Evolutionary conservation across 2,113 vertebrate genomes (phyloP), one percentile per base, ranked within the genome.

Genomic region (Turdus rufiventris): DNA sequence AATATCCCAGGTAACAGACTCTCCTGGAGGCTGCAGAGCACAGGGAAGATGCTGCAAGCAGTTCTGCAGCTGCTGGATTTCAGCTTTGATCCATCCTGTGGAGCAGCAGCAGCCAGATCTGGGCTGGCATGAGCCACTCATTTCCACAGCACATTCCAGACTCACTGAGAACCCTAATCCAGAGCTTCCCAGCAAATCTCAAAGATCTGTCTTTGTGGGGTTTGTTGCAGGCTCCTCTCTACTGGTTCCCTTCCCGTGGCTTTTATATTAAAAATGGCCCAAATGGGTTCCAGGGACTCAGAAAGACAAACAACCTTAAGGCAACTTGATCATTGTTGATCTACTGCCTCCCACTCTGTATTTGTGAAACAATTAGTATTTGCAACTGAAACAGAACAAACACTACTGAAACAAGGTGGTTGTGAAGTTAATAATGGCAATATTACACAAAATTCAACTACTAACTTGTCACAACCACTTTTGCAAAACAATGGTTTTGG

Each of bases 281-380:
- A 72, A 79, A 60, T 0, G 43, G 6, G 34, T 67, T 54, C 68
- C 48, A 54, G 24, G 11, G 26, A 54, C 18, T 29, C 43, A 88
- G 66, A 61, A 89, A 70, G 14, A 42, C 48, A 62, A 85, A 57
- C 3, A 43, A 24, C 14, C 6, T 3, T 23, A 66, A 53, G 14
- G 68, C 34, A 65, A 70, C 25, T 65, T 45, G 10, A 28, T 57
- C 0, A 0, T 11, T 8, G 9, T 23, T 63, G 66, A 40, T 23
- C 19, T 67, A 40, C 29, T 50, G 36, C 33, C 38, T 75, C 29
- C 29, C 31, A 84, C 9, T 12, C 7, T 15, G 9, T 34, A 12
- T 58, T 75, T 47, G 24, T 14, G 42, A 88, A 85, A 77, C 28
- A 85, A 91, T 29, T 33, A 26, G 3, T 36, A 74, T 11, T 12